These are phyloP conservation scores for Kradibia gibbosae DNA, from an alignment of 1,140 invertebrate genomes.

Conservation along the genomic window DNA sequence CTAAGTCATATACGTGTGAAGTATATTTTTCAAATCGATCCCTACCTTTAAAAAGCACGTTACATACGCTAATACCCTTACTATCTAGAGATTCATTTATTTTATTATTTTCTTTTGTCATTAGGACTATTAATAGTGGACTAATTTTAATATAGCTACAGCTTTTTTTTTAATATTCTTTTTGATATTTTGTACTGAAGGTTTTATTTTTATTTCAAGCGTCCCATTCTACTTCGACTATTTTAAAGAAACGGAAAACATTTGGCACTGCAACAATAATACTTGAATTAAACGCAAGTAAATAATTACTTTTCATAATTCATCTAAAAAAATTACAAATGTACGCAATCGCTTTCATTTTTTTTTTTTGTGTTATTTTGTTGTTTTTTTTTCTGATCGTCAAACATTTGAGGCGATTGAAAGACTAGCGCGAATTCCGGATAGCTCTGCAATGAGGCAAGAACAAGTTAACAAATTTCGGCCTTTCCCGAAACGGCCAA, in stretches of 20 bases:
- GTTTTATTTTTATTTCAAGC: slow-evolving; percentile 44
- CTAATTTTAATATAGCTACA: slow-evolving; percentile 41
- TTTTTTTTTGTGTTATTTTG: neutral
- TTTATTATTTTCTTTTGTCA: neutral
- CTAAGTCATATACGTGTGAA: slow-evolving; percentile 30
- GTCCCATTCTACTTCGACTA: slow-evolving; percentile 29
- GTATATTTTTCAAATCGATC: slow-evolving; percentile 45
- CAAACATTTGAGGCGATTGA: slow-evolving; percentile 18
- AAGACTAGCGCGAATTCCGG: slow-evolving; percentile 58
- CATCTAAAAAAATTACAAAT: slow-evolving; percentile 45
- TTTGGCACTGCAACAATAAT: slow-evolving; percentile 53
- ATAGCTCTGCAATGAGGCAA: slow-evolving; percentile 59
- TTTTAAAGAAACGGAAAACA: slow-evolving; percentile 43
- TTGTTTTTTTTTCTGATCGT: too few relatives aligned
- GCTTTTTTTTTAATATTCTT: slow-evolving; percentile 47
- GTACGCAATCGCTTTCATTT: slow-evolving; percentile 11
- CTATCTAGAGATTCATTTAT: slow-evolving; percentile 46
- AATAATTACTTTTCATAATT: slow-evolving; percentile 53
- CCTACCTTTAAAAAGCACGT: slow-evolving; percentile 48
- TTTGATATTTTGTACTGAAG: slow-evolving; percentile 52
- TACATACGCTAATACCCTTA: slow-evolving; percentile 46
- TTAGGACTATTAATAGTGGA: slow-evolving; percentile 30
- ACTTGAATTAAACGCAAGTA: slow-evolving; percentile 47
- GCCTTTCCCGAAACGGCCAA: slow-evolving; percentile 33
- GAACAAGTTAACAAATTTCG: slow-evolving; percentile 59